A percentile compares a stretch with the other conserved stretches of the same genome.
phyloP scores from a whole-genome alignment of 2,797 vertebrate species.

The Microctenopoma stevenorrisi region DNA sequence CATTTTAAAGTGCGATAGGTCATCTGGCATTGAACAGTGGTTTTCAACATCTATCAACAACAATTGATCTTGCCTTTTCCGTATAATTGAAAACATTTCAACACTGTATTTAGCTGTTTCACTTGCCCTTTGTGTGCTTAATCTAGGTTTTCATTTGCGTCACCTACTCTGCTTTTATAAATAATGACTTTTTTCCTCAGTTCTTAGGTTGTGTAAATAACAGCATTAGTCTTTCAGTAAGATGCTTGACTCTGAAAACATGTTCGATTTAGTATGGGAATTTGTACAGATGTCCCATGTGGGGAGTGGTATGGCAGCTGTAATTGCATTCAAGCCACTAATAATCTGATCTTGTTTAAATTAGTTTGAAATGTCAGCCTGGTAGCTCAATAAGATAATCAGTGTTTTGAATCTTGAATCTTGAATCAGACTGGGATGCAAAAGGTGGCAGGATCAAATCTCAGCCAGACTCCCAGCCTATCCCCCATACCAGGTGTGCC shows the following conservation, averaged over 20 bases:
- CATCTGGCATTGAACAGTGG: constrained; percentile 11
- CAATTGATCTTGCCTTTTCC: constrained; percentile 20
- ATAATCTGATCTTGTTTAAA: no score
- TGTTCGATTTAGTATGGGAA: constrained; percentile 8
- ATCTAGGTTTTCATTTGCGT: constrained; percentile 22
- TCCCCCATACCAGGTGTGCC: no score
- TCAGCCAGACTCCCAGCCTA: no score
- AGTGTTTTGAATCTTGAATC: no score
- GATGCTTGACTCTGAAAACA: constrained; percentile 19
- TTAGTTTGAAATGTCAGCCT: no score
- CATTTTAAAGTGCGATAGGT: not conserved
- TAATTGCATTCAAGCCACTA: no score
- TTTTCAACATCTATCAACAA: constrained; percentile 22
- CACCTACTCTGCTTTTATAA: constrained; percentile 23
- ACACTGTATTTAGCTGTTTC: constrained; percentile 17
- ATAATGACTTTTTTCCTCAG: constrained; percentile 23
- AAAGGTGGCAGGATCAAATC: no score
- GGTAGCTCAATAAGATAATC: no score
- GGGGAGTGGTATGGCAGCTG: constrained; percentile 9
- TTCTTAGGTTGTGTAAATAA: constrained; percentile 32
- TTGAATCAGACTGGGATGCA: no score
- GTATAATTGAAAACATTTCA: constrained; percentile 12
- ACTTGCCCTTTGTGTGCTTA: not conserved
- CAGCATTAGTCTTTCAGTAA: constrained; percentile 9
- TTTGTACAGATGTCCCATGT: not conserved